Percentiles rank a stretch among this genome's conserved stretches.
Conservation (phyloP, 2,113 vertebrate genomes). For the Pleuronectes platessa region DNA sequence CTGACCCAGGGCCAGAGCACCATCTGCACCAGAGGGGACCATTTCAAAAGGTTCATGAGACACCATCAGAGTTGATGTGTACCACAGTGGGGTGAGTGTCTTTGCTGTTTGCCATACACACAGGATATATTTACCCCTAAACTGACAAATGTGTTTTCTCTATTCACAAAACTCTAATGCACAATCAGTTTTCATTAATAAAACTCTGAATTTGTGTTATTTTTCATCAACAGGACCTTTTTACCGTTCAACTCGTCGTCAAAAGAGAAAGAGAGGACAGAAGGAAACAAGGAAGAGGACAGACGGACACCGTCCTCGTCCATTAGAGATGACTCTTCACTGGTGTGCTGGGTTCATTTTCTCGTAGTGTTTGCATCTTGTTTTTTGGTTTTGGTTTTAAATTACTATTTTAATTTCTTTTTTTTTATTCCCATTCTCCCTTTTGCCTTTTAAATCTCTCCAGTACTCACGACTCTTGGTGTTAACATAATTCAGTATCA, state of each 20-base stretch:
- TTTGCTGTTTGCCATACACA: not conserved
- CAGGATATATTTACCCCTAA: not conserved
- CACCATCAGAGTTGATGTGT: not conserved
- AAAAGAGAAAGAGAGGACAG: slow-evolving; percentile 10
- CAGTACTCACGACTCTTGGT: not conserved
- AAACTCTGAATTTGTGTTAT: not conserved
- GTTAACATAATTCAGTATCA: slow-evolving; percentile 4
- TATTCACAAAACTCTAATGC: not conserved
- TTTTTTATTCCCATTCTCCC: not conserved
- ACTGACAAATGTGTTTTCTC: too few relatives aligned
- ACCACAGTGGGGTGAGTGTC: slow-evolving; percentile 30
- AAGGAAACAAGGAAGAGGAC: not conserved
- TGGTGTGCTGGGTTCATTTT: slow-evolving; percentile 25
- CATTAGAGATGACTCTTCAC: slow-evolving; percentile 9
- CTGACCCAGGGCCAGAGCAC: slow-evolving; percentile 48
- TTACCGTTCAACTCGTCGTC: not conserved
- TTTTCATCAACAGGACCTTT: slow-evolving; percentile 39
- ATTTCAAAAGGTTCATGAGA: slow-evolving; percentile 1
- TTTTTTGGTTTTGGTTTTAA: not conserved
- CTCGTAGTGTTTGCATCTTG: not conserved
- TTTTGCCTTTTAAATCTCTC: slow-evolving; percentile 1
- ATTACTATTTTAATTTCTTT: not conserved
- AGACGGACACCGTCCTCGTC: not conserved
- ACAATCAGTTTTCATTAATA: not conserved
- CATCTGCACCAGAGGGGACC: not conserved